Base-by-base conservation (phyloP, 2,113 vertebrate species). In the Pipra filicauda region DNA sequence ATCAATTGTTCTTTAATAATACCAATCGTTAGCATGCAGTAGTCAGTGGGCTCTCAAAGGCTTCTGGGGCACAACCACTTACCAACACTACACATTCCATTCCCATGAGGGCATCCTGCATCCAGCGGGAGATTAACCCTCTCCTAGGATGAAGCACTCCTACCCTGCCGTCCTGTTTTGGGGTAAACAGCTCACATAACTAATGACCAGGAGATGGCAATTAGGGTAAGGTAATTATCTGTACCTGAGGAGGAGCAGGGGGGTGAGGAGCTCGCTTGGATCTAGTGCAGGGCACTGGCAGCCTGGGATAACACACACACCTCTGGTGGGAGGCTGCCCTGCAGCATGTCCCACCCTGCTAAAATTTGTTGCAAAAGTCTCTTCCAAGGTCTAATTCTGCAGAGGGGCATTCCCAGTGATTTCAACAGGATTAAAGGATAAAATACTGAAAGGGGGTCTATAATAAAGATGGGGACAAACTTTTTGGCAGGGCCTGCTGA, bases 61-160 rank as follows among this genome's bases (percentile, higher is more conserved):
- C 97, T 95, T 87, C 97, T 98, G 98, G 98, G 98, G 98, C 98
- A 97, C 92, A 93, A 91, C 97, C 98, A 98, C 98, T 98, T 97
- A 98, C 98, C 98, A 98, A 96, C 98, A 98, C 98, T 98, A 98
- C 96, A 98, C 98, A 99, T 99, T 99, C 98, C 98, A 98, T 98
- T 98, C 98, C 98, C 97, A 91, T 99, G 98, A 99, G 97, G 97
- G 96, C 98, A 98, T 97, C 94, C 91, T 12, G 79, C 76, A 74
- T 91, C 94, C 97, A 88, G 94, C 46, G 11, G 83, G 89, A 94
- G 61, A 64, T 98, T 98, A 98, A 98, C 98, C 97, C 98, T 98
- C 97, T 98, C 97, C 91, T 98, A 92, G 97, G 96, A 90, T 83
- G 91, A 6, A 87, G 64, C 44, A 18, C 49, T 95, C 82, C 48